A percentile compares a stretch with the other conserved stretches of the same genome.
Evolutionary conservation across 2,797 vertebrate species (phyloP).

Genomic region (Monodelphis domestica): DNA sequence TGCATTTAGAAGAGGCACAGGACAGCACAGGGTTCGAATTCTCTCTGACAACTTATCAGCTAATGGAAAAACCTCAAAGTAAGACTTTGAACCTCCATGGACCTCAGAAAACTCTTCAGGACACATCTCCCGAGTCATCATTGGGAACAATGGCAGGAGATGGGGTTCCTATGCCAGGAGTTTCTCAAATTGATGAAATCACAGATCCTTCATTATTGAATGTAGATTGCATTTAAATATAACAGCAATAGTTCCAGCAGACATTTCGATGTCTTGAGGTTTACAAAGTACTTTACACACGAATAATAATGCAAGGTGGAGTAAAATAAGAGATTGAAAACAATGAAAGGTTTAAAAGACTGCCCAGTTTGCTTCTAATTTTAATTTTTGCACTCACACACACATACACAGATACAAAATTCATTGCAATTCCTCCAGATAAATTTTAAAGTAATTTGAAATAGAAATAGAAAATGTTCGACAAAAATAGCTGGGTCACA

Average conservation of each 20-base stretch:
- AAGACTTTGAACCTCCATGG: background rate
- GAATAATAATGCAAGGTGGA: background rate
- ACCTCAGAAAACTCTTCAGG: background rate
- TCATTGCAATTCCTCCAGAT: constrained; percentile 34
- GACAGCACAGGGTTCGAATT: background rate
- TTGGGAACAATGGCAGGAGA: background rate
- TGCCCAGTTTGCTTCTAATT: background rate
- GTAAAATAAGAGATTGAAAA: constrained; percentile 28
- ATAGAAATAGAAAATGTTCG: constrained; percentile 21
- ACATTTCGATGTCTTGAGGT: background rate
- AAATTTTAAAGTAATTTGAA: constrained; percentile 38
- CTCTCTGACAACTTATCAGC: background rate
- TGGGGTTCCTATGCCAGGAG: background rate
- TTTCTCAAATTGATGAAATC: background rate
- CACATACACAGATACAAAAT: background rate
- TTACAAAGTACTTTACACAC: background rate
- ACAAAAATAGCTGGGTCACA: constrained; percentile 15
- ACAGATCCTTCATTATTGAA: background rate
- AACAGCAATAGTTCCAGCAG: background rate
- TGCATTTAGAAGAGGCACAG: background rate
- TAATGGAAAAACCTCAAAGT: background rate
- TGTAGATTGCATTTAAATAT: background rate
- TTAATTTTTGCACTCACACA: background rate
- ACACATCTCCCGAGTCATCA: background rate
- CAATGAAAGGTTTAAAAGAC: background rate